A percentile compares a stretch with the other conserved stretches of the same genome.
These are phyloP conservation scores for Melanotaenia duboulayi DNA, from an alignment of 2,113 vertebrate species.

Conservation along the genomic window DNA sequence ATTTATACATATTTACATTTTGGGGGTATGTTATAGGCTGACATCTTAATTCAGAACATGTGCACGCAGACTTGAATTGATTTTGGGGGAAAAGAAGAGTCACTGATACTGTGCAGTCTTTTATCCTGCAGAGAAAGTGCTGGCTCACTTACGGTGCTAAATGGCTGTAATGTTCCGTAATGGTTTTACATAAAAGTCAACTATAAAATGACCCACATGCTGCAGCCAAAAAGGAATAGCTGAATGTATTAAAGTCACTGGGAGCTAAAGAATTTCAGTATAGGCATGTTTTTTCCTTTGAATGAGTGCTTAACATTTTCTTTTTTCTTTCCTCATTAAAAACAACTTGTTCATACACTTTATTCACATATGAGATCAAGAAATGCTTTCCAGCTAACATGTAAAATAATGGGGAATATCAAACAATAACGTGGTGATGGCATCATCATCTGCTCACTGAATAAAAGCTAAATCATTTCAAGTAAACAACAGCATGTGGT, in stretches of 20 bases:
- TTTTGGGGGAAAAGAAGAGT: conserved; percentile 24
- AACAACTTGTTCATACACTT: too few relatives aligned
- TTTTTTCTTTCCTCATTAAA: too few relatives aligned
- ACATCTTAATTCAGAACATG: conserved; percentile 47
- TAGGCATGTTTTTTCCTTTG: too few relatives aligned
- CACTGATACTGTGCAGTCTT: conserved; percentile 10
- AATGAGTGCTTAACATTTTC: too few relatives aligned
- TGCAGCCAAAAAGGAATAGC: not conserved
- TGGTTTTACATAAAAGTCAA: conserved; percentile 17
- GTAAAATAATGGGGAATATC: too few relatives aligned
- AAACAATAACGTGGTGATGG: too few relatives aligned
- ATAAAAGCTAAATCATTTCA: too few relatives aligned
- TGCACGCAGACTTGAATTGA: conserved; percentile 13
- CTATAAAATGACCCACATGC: conserved; percentile 18
- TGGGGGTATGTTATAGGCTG: not conserved
- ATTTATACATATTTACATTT: conserved; percentile 35
- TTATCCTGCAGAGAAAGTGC: not conserved
- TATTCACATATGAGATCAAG: too few relatives aligned
- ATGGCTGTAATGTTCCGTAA: conserved; percentile 6
- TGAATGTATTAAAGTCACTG: too few relatives aligned
- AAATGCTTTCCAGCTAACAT: too few relatives aligned
- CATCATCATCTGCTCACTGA: not conserved
- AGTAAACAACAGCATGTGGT: conserved; percentile 35
- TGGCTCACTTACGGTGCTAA: conserved; percentile 19
- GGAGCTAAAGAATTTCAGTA: too few relatives aligned